Conservation (phyloP, 2,888 invertebrate species). For the Caenorhabditis sp. region DNA sequence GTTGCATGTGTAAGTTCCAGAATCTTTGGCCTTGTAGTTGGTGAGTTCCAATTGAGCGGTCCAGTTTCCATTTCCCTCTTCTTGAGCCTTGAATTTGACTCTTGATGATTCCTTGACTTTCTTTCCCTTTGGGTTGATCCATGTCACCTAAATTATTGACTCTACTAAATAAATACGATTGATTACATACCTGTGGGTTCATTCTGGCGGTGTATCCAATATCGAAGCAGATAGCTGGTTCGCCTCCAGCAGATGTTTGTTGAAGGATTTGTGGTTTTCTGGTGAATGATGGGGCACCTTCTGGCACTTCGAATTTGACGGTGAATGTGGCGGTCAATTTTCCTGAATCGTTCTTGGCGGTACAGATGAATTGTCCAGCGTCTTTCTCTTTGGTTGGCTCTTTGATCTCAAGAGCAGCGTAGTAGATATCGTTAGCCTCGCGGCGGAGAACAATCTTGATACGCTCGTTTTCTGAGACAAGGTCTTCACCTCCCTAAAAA, state of each 20-base stretch:
- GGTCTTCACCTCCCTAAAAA: conserved; percentile 78
- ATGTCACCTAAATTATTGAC: conserved; percentile 54
- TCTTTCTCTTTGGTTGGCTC: conserved; percentile 85
- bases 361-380: conserved; percentile 71
- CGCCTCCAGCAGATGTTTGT: conserved; percentile 70
- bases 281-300: conserved; percentile 71
- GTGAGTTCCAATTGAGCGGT: conserved; percentile 64
- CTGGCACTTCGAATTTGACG: conserved; percentile 71
- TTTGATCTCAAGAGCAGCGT: conserved; percentile 72
- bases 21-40: conserved; percentile 71
- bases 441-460: conserved; percentile 67
- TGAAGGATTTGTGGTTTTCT: conserved; percentile 71
- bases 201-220: conserved; percentile 71
- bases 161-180: not conserved
- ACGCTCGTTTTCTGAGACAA: conserved; percentile 70
- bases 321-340: conserved; percentile 71
- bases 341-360: conserved; percentile 71
- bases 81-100: conserved; percentile 67
- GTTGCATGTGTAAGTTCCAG: conserved; percentile 94
- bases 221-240: conserved; percentile 71
- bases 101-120: conserved; percentile 71
- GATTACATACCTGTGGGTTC: conserved; percentile 62
- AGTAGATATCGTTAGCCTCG: conserved; percentile 63
- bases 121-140: conserved; percentile 71
- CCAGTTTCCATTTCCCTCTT: conserved; percentile 35